Evolutionary conservation across 2,888 invertebrate genomes (phyloP), one percentile per base, ranked within the genome.

Genomic region (Callyntrura sp.): DNA sequence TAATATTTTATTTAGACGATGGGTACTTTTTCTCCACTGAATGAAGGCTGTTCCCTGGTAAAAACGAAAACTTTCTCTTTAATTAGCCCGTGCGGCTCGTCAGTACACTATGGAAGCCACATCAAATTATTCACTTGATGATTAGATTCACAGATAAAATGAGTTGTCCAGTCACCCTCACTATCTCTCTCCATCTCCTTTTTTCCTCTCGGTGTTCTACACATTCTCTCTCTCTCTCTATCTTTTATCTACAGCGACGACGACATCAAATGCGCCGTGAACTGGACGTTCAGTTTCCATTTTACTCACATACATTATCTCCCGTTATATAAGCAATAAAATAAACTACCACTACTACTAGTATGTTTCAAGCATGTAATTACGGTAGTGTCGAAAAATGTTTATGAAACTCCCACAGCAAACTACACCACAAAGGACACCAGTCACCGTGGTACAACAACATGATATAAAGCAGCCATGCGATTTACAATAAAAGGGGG

Each of bases 51-150:
- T 11, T 35, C 14, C 70, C 76, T 43, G 78, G 48, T n/a, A 62
- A 68, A 68, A 12, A 17, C 20, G 28, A 2, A 79, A 79, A 57
- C 43, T 79, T 79, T 60, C 79, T 60, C 60, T 35, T 9, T 79
- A 79, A 79, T 79, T 79, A 79, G 79, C 25, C 17, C 17, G 35
- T 76, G 51, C 12, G 76, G 48, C 0, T 76, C 35, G 48, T 51
- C 14, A 48, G n/a, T 0, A 20, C 48, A 23, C 1, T 51, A 45
- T 73, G 51, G 23, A 78, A 55, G 14, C 79, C 79, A 79, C 35
- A 79, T 57, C 79, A 57, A 57, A 57, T 79, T 57, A 57, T 43
- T 17, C 60, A 79, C 55, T 78, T 78, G 55, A 78, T 78, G 8
- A 60, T 3, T 28, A 79, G 60, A 79, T 79, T 43, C 79, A 60